Conservation (phyloP, 2,888 invertebrate genomes). For the Yponomeuta cagnagella region DNA sequence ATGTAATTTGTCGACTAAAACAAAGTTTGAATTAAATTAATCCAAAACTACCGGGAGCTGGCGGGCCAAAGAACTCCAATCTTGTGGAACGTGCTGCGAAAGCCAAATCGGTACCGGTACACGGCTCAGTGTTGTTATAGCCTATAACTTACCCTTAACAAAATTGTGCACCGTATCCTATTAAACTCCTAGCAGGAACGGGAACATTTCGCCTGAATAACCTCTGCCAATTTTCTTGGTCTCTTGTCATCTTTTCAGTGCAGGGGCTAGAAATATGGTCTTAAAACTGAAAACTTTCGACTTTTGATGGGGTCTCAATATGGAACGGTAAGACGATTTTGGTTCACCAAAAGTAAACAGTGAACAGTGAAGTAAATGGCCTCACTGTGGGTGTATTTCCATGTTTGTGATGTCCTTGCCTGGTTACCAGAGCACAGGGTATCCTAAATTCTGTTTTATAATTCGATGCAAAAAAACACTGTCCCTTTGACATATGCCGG, state of each 20-base stretch:
- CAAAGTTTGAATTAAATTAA: slow-evolving; percentile 7
- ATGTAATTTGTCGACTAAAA: neutral
- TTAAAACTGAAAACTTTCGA: neutral
- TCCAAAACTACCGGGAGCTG: slow-evolving; percentile 1
- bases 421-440: too few relatives aligned
- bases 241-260: neutral
- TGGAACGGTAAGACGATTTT: too few relatives aligned
- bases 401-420: too few relatives aligned
- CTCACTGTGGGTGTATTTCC: too few relatives aligned
- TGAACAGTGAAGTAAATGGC: too few relatives aligned
- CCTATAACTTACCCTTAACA: slow-evolving; percentile 4
- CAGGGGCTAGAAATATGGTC: neutral
- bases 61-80: slow-evolving; percentile 5
- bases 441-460: too few relatives aligned
- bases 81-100: slow-evolving; percentile 7
- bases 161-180: slow-evolving; percentile 3
- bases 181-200: neutral
- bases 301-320: too few relatives aligned
- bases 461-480: too few relatives aligned
- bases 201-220: slow-evolving; percentile 3
- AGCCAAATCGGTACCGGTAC: neutral
- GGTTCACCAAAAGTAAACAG: too few relatives aligned
- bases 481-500: too few relatives aligned
- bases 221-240: neutral
- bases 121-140: neutral